Evolutionary conservation across 2,113 vertebrate species (phyloP).

Genomic region (Tylochromis polylepis): DNA sequence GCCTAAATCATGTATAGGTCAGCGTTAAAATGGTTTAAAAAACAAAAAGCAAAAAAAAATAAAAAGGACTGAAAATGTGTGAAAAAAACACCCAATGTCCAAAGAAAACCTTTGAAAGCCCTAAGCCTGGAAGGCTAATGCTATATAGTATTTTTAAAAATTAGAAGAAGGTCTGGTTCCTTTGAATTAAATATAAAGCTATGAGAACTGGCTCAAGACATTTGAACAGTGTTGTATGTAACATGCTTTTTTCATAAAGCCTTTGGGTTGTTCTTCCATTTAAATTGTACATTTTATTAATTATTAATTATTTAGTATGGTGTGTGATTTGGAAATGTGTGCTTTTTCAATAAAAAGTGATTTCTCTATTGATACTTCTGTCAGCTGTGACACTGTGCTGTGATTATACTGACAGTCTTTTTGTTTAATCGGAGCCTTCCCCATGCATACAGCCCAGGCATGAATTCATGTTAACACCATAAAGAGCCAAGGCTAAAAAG

Average conservation of each 20-base stretch:
- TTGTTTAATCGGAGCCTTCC: constrained; percentile 29
- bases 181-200: not conserved
- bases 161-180: not conserved
- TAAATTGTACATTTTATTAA: not conserved
- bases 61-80: not conserved
- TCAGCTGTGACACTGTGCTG: not conserved
- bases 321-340: not conserved
- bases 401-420: constrained; percentile 28
- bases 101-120: not conserved
- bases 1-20: not conserved
- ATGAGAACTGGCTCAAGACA: not conserved
- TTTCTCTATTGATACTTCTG: not conserved
- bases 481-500: constrained; percentile 21
- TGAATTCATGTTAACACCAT: constrained; percentile 2
- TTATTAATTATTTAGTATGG: not conserved
- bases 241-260: not conserved
- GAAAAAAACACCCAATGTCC: rapidly evolving
- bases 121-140: not conserved
- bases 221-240: not conserved
- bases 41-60: not conserved
- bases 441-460: not conserved
- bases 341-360: not conserved
- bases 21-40: not conserved
- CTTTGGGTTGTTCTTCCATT: not conserved
- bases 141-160: not conserved